Conservation (phyloP, 2,113 vertebrate genomes). For the Laterallus jamaicensis region DNA sequence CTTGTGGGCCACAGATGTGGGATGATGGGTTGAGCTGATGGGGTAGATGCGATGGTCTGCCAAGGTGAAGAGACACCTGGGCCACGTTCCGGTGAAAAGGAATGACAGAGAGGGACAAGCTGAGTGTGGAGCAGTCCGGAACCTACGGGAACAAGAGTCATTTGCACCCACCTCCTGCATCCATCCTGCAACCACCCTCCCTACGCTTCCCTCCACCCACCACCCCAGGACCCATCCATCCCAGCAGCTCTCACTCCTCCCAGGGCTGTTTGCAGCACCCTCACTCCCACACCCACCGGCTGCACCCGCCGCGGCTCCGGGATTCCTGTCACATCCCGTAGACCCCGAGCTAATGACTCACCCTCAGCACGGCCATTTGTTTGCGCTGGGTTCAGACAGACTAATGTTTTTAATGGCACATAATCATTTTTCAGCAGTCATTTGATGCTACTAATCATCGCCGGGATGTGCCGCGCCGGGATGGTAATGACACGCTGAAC, state of each 20-base stretch:
- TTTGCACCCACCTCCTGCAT: accelerated
- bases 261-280: accelerated
- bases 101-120: accelerated
- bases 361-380: slow-evolving; percentile 70
- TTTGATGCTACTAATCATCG: slow-evolving; percentile 79
- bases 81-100: accelerated
- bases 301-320: background rate
- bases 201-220: accelerated
- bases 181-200: accelerated
- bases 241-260: accelerated
- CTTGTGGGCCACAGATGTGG: too few relatives aligned
- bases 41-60: background rate
- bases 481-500: slow-evolving; percentile 67
- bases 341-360: slow-evolving; percentile 65
- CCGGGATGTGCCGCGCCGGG: slow-evolving; percentile 63
- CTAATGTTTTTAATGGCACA: slow-evolving; percentile 80
- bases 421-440: slow-evolving; percentile 81
- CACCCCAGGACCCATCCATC: accelerated
- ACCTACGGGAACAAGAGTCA: accelerated
- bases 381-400: slow-evolving; percentile 76
- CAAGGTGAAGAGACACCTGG: accelerated
- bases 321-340: slow-evolving; percentile 9
- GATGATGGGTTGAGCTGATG: too few relatives aligned
- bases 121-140: background rate
- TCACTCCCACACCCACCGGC: background rate